Percentiles rank a stretch among this genome's conserved stretches.
These are phyloP conservation scores for Irena cyanogastra DNA, from an alignment of 2,113 vertebrate species.

Conservation along the genomic window DNA sequence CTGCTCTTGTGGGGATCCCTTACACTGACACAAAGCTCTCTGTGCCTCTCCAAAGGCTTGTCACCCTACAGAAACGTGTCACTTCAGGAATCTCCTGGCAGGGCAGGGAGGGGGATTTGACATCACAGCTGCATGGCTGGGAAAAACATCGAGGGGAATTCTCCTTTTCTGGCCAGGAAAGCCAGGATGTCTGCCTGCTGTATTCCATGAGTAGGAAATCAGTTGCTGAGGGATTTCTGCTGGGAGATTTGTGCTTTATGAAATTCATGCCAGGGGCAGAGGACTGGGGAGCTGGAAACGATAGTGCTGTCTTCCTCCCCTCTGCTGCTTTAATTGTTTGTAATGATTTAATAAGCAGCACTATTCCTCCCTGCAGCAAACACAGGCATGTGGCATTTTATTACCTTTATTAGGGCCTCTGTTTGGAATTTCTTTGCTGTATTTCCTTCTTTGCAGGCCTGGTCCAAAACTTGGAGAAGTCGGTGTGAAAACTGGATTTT, in stretches of 20 bases:
- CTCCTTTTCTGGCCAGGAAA: not conserved
- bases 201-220: not conserved
- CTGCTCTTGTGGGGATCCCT: not conserved
- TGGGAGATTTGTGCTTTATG: slow-evolving; percentile 4
- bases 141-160: not conserved
- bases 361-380: slow-evolving; percentile 3
- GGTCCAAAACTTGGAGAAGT: not conserved
- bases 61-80: fast-evolving
- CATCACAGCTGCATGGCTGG: fast-evolving
- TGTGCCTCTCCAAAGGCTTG: not conserved
- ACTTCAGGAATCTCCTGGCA: not conserved
- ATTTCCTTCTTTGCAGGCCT: not conserved
- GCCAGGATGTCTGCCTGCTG: not conserved
- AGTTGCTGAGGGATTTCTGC: not conserved
- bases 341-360: slow-evolving; percentile 38
- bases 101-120: not conserved
- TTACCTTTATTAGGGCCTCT: not conserved
- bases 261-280: not conserved
- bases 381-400: not conserved
- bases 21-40: not conserved
- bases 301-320: not conserved
- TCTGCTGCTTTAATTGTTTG: slow-evolving; percentile 47
- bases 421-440: not conserved
- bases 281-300: not conserved
- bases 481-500: not conserved